These are phyloP conservation scores for Oenanthe oenanthe DNA, from an alignment of 2,113 vertebrate genomes.

Conservation along the genomic window DNA sequence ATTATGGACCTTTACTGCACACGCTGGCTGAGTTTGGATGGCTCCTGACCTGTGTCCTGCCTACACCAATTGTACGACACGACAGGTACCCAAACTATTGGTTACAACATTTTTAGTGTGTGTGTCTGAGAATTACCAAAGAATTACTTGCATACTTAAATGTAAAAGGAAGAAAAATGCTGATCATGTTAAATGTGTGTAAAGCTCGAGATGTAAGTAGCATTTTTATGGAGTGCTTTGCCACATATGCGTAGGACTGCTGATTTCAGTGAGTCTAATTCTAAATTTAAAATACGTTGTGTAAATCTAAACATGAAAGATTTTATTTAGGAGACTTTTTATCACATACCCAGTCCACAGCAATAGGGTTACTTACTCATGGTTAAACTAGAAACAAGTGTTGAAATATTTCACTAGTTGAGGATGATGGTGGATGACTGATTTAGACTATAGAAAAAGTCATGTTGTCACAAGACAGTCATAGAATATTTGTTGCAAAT, in stretches of 20 bases:
- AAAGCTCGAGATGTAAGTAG: not conserved
- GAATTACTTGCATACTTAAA: not conserved
- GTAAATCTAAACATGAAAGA: not conserved
- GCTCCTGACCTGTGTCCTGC: conserved; percentile 93
- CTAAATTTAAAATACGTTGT: not conserved
- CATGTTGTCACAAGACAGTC: not conserved
- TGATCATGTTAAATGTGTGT: not conserved
- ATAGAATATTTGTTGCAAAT: not conserved
- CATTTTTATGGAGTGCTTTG: not conserved
- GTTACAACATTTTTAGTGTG: not conserved
- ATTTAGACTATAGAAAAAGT: not conserved
- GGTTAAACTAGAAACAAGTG: not conserved
- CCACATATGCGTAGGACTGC: not conserved
- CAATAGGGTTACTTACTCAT: not conserved
- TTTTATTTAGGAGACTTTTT: not conserved
- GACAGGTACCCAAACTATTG: conserved; percentile 83
- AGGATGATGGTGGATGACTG: not conserved
- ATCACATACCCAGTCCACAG: too few relatives aligned
- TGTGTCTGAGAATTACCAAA: fast-evolving
- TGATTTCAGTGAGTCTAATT: not conserved
- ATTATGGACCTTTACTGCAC: conserved; percentile 94
- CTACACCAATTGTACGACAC: conserved; percentile 90
- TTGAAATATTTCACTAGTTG: not conserved
- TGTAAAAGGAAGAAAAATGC: not conserved
- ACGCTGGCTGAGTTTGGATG: conserved; percentile 97